These are phyloP conservation scores for Cheilinus undulatus DNA, from an alignment of 2,113 vertebrate genomes.

Conservation along the genomic window DNA sequence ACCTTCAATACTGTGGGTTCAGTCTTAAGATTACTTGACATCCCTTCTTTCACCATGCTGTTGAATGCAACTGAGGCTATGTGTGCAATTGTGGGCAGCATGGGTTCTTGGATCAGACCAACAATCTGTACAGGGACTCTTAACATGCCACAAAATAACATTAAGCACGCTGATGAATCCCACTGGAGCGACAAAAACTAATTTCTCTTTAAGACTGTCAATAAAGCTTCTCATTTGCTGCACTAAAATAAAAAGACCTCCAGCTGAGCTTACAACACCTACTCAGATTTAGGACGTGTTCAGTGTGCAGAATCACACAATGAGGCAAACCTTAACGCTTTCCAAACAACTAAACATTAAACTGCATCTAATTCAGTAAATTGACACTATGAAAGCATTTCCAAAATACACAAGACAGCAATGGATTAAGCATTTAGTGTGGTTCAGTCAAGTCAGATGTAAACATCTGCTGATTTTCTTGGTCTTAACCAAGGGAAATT, in stretches of 20 bases:
- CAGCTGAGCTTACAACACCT: not conserved
- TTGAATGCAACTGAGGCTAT: conserved; percentile 19
- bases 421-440: not conserved
- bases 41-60: conserved; percentile 7
- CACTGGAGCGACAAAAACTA: conserved; percentile 7
- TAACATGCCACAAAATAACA: not conserved
- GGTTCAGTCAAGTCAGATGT: not conserved
- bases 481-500: too few species aligned
- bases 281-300: not conserved
- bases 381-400: not conserved
- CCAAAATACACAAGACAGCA: not conserved
- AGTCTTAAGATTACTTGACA: conserved; percentile 15
- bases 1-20: not conserved
- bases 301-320: conserved; percentile 5
- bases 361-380: not conserved
- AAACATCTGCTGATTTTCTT: not conserved
- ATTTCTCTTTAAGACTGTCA: conserved; percentile 15
- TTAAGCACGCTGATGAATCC: conserved; percentile 8
- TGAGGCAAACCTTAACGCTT: not conserved
- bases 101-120: conserved; percentile 4
- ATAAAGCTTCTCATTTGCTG: conserved; percentile 11
- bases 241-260: not conserved
- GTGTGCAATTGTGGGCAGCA: not conserved
- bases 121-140: not conserved
- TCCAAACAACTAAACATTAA: not conserved